These are phyloP conservation scores for Perodicticus potto DNA, from an alignment of 2,797 vertebrate genomes.

Conservation along the genomic window DNA sequence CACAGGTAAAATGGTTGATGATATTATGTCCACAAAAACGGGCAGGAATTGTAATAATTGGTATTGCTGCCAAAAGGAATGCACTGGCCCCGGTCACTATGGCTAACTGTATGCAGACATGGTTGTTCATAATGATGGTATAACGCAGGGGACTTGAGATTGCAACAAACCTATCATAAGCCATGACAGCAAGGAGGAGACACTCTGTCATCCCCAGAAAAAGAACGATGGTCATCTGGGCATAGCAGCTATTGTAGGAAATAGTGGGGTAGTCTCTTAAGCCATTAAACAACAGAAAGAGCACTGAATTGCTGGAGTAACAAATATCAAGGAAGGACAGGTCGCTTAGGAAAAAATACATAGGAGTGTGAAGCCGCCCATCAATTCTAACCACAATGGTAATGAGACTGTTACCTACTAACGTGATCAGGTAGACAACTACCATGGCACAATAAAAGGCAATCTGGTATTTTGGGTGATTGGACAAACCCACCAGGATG, in stretches of 20 bases:
- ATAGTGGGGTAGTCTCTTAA: constrained; percentile 31
- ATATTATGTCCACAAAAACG: background rate
- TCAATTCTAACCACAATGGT: constrained; percentile 9
- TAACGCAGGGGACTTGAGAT: background rate
- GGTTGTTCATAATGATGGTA: constrained; percentile 43
- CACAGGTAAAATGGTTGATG: constrained; percentile 47
- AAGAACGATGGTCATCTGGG: background rate
- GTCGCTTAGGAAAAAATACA: constrained; percentile 49
- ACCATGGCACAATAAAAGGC: background rate
- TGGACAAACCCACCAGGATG: constrained; percentile 14
- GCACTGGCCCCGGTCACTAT: background rate
- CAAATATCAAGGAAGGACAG: constrained; percentile 12
- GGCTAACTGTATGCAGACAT: background rate
- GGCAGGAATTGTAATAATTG: background rate
- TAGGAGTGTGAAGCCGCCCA: background rate
- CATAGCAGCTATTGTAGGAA: constrained; percentile 40
- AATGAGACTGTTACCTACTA: constrained; percentile 8
- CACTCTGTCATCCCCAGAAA: constrained; percentile 43
- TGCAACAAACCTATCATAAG: constrained; percentile 16
- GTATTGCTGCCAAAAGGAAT: background rate
- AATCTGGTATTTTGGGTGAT: constrained; percentile 47
- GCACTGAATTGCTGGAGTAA: constrained; percentile 25
- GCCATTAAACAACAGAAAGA: background rate
- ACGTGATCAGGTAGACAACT: background rate
- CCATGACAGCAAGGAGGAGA: background rate